Percentiles rank a stretch among this genome's conserved stretches.
Conservation (phyloP, 2,113 vertebrate species). For the Fregata magnificens region DNA sequence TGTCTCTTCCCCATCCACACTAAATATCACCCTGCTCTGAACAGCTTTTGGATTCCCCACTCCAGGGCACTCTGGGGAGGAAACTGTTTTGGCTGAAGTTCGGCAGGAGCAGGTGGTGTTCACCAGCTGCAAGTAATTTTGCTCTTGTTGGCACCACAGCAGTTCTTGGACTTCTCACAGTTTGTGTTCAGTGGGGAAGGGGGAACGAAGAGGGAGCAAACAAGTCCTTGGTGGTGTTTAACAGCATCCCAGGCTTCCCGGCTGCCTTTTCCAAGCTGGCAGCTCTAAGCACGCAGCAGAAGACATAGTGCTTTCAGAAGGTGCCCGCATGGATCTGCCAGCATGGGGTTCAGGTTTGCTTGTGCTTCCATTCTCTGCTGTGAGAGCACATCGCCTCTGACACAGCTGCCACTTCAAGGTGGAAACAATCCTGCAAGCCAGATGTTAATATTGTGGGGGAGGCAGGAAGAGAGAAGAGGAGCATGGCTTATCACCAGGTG, state of each 20-base stretch:
- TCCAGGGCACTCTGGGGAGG: slow-evolving; percentile 40
- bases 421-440: neutral
- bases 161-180: slow-evolving; percentile 20
- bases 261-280: slow-evolving; percentile 26
- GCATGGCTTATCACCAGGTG: neutral
- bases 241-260: neutral
- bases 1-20: neutral
- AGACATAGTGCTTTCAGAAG: neutral
- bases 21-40: neutral
- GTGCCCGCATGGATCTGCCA: neutral
- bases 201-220: neutral
- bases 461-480: neutral
- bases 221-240: neutral
- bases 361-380: neutral
- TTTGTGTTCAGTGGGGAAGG: neutral
- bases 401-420: slow-evolving; percentile 20
- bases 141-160: slow-evolving; percentile 43
- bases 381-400: neutral
- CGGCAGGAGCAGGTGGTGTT: slow-evolving; percentile 69
- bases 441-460: neutral
- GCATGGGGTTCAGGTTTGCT: neutral
- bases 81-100: slow-evolving; percentile 59
- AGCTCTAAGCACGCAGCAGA: neutral
- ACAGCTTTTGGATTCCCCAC: slow-evolving; percentile 50
- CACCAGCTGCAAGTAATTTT: slow-evolving; percentile 69